phyloP scores from a whole-genome alignment of 2,113 vertebrate genomes.

The Ardeotis arabs region DNA sequence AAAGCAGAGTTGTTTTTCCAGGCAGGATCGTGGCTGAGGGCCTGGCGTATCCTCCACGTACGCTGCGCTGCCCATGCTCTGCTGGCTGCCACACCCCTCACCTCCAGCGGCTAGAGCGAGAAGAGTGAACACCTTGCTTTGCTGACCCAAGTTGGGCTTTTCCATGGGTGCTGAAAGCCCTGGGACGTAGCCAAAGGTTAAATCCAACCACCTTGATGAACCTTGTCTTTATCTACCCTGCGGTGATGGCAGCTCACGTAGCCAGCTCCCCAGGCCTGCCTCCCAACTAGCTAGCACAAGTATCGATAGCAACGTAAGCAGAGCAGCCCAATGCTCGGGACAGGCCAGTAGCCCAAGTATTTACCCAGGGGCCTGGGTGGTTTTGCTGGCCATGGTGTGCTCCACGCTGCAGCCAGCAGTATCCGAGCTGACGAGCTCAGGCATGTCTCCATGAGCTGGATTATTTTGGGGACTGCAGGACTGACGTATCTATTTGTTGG shows the following conservation, averaged over 20 bases:
- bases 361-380: neutral
- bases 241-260: neutral
- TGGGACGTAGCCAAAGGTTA: neutral
- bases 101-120: neutral
- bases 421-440: neutral
- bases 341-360: neutral
- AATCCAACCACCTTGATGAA: neutral
- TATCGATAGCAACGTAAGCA: accelerated
- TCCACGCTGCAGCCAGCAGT: neutral
- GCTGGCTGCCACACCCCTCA: neutral
- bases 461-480: neutral
- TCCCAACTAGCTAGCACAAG: neutral
- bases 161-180: accelerated
- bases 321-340: neutral
- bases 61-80: neutral
- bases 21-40: neutral
- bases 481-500: neutral
- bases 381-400: neutral
- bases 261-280: neutral
- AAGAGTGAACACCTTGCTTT: neutral
- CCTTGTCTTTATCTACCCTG: neutral
- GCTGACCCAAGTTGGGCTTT: neutral
- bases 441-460: accelerated
- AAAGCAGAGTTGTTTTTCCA: neutral
- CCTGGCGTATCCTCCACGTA: neutral